Evolutionary conservation across 2,113 vertebrate species (phyloP).

Genomic region (Ailurus styani): DNA sequence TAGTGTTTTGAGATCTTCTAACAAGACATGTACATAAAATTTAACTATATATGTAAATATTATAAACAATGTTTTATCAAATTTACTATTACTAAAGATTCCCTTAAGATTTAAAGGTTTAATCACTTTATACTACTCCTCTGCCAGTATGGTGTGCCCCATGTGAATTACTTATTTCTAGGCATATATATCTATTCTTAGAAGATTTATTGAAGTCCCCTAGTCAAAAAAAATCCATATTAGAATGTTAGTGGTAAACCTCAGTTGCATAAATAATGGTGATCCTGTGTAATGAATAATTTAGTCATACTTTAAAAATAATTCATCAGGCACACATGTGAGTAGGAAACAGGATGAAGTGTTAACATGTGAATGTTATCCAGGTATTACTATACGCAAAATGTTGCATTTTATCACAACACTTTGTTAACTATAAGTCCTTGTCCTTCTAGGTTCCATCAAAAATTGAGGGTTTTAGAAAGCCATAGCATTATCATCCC

Average conservation of each 20-base stretch:
- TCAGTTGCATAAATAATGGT: slow-evolving; percentile 65
- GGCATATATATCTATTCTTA: slow-evolving; percentile 60
- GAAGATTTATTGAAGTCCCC: slow-evolving; percentile 54
- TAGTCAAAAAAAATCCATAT: slow-evolving; percentile 51
- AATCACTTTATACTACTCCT: slow-evolving; percentile 18
- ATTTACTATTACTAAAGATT: slow-evolving; percentile 75
- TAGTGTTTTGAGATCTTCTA: slow-evolving; percentile 68
- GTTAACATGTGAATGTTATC: background rate
- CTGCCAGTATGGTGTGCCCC: slow-evolving; percentile 31
- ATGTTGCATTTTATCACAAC: background rate
- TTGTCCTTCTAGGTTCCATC: background rate
- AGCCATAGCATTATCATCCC: background rate
- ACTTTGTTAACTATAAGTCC: background rate
- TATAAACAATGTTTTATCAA: slow-evolving; percentile 78
- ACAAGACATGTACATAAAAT: slow-evolving; percentile 70
- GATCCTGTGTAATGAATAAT: slow-evolving; percentile 55
- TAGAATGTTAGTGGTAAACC: slow-evolving; percentile 64
- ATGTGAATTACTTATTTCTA: slow-evolving; percentile 62
- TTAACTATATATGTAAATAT: slow-evolving; percentile 76
- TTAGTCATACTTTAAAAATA: slow-evolving; percentile 63
- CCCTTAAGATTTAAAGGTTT: slow-evolving; percentile 75
- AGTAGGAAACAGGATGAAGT: slow-evolving; percentile 1
- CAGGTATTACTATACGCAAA: background rate
- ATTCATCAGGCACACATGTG: slow-evolving; percentile 34
- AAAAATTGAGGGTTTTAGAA: background rate